Evolutionary conservation across 2,113 vertebrate genomes (phyloP), one percentile per base, ranked within the genome.

Genomic region (Mugil cephalus): DNA sequence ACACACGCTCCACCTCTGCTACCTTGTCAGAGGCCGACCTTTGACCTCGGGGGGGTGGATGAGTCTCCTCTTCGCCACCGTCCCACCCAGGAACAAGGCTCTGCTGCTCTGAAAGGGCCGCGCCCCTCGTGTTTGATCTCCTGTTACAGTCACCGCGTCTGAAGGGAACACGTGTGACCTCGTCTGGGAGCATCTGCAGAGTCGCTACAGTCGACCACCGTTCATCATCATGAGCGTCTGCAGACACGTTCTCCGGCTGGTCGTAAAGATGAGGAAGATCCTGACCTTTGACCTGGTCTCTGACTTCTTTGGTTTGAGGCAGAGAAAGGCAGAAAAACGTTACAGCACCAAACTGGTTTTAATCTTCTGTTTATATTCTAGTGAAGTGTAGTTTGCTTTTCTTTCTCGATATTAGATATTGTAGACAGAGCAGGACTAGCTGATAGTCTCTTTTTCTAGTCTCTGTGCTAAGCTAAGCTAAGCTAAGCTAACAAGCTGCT

Each of bases 191-290:
- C 45, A 64, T 54, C 48, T 69, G 45, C 47, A 10, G 65, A 76
- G 68, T 45, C 58, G n/a, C 43, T 69, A 73, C 77, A 80, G 84
- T 51, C 60, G 38, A 42, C 42, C 60, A 7, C 42, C 60, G 8
- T 90, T 68, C 47, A 81, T 89, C 85, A 85, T 68, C 43, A 19
- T 45, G 13, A 74, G 19, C 2, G 62, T 84, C 71, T 21, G 5
- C 45, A 12, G 74, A 61, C 60, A 68, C 46, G 18, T 34, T 63
- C 17, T 19, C 55, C n/a, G 2, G 17, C 35, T 1, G 30, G 40
- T 62, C 7, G n/a, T 76, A 67, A 81, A 85, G 52, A 67, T 63
- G 72, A 67, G 55, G 66, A 80, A 53, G 43, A 45, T 39, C 38
- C 52, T 54, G 81, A 85, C 83, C 79, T 79, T 54, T 80, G 63